phyloP scores from a whole-genome alignment of 1,140 invertebrate species.

The Pseudobourletiella spinata region DNA sequence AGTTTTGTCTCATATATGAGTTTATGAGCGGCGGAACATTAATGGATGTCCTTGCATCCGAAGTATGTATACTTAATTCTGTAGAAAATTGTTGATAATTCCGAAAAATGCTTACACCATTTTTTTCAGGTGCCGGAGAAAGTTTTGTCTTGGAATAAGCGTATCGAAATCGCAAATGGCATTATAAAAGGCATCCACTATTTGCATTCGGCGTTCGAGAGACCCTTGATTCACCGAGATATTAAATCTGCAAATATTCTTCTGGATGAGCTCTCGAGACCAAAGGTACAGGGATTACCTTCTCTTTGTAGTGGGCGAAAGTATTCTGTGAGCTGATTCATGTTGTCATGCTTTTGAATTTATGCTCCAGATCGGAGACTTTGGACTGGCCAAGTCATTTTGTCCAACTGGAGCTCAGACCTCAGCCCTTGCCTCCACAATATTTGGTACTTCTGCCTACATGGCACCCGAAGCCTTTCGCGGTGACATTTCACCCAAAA shows the following conservation, averaged over 20 bases:
- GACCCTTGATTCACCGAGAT: conserved; percentile 59
- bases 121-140: not conserved
- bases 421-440: conserved; percentile 44
- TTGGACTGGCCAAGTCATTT: conserved; percentile 55
- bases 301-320: too few species aligned
- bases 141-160: conserved; percentile 43
- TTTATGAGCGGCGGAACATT: conserved; percentile 60
- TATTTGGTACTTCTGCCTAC: conserved; percentile 61
- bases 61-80: not conserved
- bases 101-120: not conserved
- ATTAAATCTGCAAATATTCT: conserved; percentile 69
- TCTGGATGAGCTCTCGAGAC: conserved; percentile 50
- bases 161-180: conserved; percentile 52
- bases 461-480: conserved; percentile 64
- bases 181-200: conserved; percentile 53
- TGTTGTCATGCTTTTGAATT: not conserved
- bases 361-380: conserved; percentile 51
- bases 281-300: too few species aligned
- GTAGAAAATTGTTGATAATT: not conserved
- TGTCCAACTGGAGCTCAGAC: conserved; percentile 40
- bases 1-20: conserved; percentile 56
- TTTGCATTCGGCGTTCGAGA: conserved; percentile 49
- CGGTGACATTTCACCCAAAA: conserved; percentile 60
- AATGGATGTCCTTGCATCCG: conserved; percentile 48
- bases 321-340: too few species aligned